Evolutionary conservation across 2,888 invertebrate species (phyloP).

Genomic region (Lycaena phlaeas): DNA sequence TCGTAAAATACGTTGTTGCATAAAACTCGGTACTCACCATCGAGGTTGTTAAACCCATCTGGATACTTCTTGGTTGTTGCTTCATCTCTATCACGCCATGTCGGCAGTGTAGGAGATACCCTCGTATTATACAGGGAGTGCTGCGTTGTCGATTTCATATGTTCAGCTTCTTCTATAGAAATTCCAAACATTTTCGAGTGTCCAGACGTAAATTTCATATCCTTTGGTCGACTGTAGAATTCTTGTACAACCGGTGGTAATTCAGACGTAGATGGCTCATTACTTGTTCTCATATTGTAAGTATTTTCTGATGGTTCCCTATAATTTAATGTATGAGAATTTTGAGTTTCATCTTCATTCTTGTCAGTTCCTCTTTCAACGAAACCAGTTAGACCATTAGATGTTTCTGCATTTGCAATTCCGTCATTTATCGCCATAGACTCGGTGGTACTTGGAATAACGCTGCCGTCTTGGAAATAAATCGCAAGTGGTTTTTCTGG

Average conservation of each 20-base stretch:
- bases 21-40: conserved; percentile 42
- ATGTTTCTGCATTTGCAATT: conserved; percentile 40
- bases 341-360: conserved; percentile 21
- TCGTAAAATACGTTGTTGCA: background rate
- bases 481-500: conserved; percentile 58
- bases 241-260: conserved; percentile 22
- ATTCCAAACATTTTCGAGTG: conserved; percentile 76
- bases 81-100: conserved; percentile 55
- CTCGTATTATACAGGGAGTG: conserved; percentile 62
- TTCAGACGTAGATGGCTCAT: background rate
- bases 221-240: conserved; percentile 28
- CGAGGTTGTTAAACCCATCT: conserved; percentile 36
- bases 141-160: conserved; percentile 63
- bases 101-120: conserved; percentile 77
- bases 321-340: conserved; percentile 10
- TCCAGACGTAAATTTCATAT: conserved; percentile 70
- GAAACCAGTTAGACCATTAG: conserved; percentile 34
- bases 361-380: conserved; percentile 25
- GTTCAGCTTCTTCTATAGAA: conserved; percentile 74
- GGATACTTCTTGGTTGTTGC: conserved; percentile 60
- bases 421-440: conserved; percentile 22
- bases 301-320: background rate
- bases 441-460: conserved; percentile 33
- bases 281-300: background rate
- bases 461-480: conserved; percentile 45